These are phyloP conservation scores for Equus quagga DNA, from an alignment of 2,113 vertebrate genomes.

Conservation along the genomic window DNA sequence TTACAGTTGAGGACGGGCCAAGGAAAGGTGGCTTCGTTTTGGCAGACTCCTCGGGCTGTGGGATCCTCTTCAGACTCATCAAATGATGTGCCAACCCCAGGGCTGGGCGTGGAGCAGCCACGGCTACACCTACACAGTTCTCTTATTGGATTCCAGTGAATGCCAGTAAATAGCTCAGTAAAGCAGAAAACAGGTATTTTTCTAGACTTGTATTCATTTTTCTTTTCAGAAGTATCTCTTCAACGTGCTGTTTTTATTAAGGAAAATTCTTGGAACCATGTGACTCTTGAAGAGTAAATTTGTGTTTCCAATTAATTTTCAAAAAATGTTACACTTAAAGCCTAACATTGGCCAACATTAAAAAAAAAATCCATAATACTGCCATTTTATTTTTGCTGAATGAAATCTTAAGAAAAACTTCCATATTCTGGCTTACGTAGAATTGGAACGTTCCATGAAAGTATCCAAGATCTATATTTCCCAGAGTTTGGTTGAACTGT, in stretches of 20 bases:
- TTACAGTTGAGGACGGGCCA: background rate
- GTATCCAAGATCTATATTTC: background rate
- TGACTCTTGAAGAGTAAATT: constrained; percentile 62
- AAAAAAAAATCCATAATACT: background rate
- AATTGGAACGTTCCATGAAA: constrained; percentile 56
- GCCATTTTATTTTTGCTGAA: constrained; percentile 52
- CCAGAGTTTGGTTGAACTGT: constrained; percentile 28
- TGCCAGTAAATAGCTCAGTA: constrained; percentile 42
- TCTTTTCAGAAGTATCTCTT: constrained; percentile 66
- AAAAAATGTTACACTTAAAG: constrained; percentile 47
- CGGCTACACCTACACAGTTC: background rate
- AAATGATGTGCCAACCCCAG: background rate
- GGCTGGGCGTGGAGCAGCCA: background rate
- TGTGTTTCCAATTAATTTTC: constrained; percentile 75
- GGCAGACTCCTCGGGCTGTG: background rate
- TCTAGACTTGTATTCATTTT: constrained; percentile 54
- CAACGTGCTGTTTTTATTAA: constrained; percentile 72
- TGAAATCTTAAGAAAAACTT: constrained; percentile 33
- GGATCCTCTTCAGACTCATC: background rate
- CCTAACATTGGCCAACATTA: background rate
- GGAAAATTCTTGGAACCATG: constrained; percentile 62
- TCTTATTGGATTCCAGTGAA: background rate
- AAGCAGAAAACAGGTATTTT: constrained; percentile 58
- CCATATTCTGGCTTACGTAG: constrained; percentile 42
- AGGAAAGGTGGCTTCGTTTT: constrained; percentile 11